Percentiles rank a stretch among this genome's conserved stretches.
These are phyloP conservation scores for Micrastur ruficollis DNA, from an alignment of 2,797 vertebrate genomes.

Conservation along the genomic window DNA sequence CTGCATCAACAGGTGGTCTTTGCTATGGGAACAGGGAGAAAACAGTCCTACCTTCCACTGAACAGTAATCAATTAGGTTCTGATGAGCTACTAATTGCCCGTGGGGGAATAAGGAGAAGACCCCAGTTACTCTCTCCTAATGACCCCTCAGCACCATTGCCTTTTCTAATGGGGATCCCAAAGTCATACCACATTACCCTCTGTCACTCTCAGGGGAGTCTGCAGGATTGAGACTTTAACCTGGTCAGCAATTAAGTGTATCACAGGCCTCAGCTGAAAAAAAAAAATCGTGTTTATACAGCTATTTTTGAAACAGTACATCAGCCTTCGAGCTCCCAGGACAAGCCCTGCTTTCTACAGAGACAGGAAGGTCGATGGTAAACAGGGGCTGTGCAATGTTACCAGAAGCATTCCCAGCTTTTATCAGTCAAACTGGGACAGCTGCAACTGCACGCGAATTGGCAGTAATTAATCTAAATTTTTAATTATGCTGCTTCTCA, in stretches of 20 bases:
- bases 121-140: background rate
- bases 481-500: background rate
- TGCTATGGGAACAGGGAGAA: background rate
- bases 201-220: background rate
- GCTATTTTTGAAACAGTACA: background rate
- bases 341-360: background rate
- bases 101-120: background rate
- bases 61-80: accelerated
- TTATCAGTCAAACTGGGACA: background rate
- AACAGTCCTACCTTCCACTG: background rate
- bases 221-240: background rate
- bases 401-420: background rate
- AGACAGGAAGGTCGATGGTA: background rate
- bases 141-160: accelerated
- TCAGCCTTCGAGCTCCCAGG: background rate
- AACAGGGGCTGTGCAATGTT: background rate
- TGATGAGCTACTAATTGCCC: background rate
- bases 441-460: background rate
- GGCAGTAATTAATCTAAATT: background rate
- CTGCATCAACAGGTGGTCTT: accelerated
- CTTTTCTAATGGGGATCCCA: background rate
- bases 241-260: background rate
- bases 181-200: background rate
- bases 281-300: background rate
- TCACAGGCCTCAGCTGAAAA: background rate